A percentile compares a stretch with the other conserved stretches of the same genome.
Evolutionary conservation across 2,797 vertebrate species (phyloP).

Genomic region (Sebastolobus altivelis): DNA sequence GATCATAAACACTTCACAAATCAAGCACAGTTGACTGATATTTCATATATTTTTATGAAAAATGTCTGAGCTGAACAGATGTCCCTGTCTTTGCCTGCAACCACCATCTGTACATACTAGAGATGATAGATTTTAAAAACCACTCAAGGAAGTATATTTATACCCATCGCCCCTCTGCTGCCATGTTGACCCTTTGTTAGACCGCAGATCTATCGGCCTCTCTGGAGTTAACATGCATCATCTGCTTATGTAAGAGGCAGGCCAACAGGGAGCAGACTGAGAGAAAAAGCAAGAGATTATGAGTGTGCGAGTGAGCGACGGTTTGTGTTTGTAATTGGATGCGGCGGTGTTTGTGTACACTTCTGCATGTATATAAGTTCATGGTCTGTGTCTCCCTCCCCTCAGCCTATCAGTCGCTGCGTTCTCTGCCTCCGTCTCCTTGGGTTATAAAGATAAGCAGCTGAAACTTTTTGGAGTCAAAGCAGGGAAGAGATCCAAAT

Average conservation of each 20-base stretch:
- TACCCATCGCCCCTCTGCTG: neutral
- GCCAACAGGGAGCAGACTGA: conserved; percentile 24
- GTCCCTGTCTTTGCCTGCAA: conserved; percentile 2
- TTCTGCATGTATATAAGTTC: conserved; percentile 38
- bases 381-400: conserved; percentile 25
- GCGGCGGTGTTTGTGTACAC: conserved; percentile 55
- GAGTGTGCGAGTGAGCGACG: conserved; percentile 35
- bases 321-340: conserved; percentile 55
- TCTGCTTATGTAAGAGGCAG: conserved; percentile 56
- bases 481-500: conserved; percentile 45
- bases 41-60: neutral
- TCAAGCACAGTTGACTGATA: neutral
- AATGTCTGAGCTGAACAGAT: conserved; percentile 10
- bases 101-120: neutral
- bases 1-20: neutral
- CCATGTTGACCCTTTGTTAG: conserved; percentile 30
- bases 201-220: conserved; percentile 11
- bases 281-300: conserved; percentile 48
- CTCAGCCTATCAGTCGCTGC: conserved; percentile 32
- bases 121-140: conserved; percentile 27
- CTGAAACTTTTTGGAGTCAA: conserved; percentile 61
- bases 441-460: conserved; percentile 63
- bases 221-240: conserved; percentile 30
- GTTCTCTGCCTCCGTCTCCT: conserved; percentile 57
- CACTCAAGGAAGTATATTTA: conserved; percentile 15